Percentiles rank a stretch among this genome's conserved stretches.
Evolutionary conservation across 2,797 vertebrate genomes (phyloP).

Genomic region (Cryptoprocta ferox): DNA sequence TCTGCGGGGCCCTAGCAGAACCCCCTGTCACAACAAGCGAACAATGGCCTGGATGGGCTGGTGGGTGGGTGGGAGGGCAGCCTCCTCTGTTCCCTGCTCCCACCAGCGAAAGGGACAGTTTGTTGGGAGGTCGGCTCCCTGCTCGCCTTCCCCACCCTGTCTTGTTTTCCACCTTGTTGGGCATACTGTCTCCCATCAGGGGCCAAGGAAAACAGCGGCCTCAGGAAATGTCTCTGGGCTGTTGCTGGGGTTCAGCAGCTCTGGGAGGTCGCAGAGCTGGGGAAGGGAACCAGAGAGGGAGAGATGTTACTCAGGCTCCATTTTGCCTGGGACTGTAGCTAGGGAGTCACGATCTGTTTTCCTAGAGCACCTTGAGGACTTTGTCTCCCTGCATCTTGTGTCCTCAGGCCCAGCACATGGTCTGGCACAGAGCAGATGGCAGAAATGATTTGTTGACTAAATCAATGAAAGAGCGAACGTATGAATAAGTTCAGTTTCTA

Average conservation of each 20-base stretch:
- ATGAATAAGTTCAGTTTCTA: not conserved
- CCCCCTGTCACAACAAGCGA: conserved; percentile 86
- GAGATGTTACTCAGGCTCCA: not conserved
- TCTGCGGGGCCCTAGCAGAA: conserved; percentile 62
- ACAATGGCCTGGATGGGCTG: conserved; percentile 80
- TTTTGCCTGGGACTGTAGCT: not conserved
- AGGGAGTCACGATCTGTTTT: not conserved
- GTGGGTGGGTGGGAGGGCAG: conserved; percentile 45
- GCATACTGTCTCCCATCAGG: not conserved
- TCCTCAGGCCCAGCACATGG: not conserved
- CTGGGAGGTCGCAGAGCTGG: conserved; percentile 1
- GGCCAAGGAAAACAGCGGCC: conserved; percentile 85
- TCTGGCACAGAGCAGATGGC: not conserved
- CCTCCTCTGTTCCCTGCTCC: conserved; percentile 16
- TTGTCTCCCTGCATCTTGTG: not conserved
- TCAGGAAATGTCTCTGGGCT: conserved; percentile 53
- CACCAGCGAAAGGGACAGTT: not conserved
- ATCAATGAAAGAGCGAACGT: not conserved
- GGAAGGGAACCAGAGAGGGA: not conserved
- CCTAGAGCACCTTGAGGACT: not conserved
- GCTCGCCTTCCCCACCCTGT: not conserved
- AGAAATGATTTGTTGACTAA: not conserved
- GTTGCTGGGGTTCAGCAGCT: not conserved
- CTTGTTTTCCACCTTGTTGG: conserved; percentile 85
- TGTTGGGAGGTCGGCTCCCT: not conserved